Evolutionary conservation across 2,797 vertebrate species (phyloP).

Genomic region (Brachyrhaphis roseni): DNA sequence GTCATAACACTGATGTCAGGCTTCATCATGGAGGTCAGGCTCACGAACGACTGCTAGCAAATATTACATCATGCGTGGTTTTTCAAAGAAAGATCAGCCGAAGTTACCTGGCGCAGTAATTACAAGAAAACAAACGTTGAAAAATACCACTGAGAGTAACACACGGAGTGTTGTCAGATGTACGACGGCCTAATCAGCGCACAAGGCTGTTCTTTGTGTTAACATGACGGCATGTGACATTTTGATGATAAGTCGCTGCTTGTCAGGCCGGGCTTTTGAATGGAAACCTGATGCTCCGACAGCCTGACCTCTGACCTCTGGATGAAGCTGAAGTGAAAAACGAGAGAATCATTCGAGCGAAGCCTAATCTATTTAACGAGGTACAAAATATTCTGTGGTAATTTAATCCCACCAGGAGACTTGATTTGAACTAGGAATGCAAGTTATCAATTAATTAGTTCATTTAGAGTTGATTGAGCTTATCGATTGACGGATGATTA

Average conservation of each 20-base stretch:
- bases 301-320: conserved; percentile 3
- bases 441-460: background rate
- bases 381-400: background rate
- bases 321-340: background rate
- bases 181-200: background rate
- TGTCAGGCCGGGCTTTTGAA: background rate
- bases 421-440: background rate
- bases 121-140: background rate
- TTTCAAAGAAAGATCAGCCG: background rate
- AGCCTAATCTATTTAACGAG: background rate
- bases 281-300: background rate
- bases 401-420: background rate
- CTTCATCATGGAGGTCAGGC: background rate
- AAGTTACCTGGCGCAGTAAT: background rate
- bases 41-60: background rate
- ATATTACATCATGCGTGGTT: background rate
- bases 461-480: too few relatives aligned
- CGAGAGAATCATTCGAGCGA: background rate
- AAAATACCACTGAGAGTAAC: background rate
- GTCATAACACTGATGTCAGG: background rate
- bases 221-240: background rate
- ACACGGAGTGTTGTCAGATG: background rate
- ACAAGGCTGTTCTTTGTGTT: background rate
- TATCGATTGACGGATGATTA: too few relatives aligned
- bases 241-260: background rate